These are phyloP conservation scores for Zosterops pallidus DNA, from an alignment of 2,113 vertebrate species.

Conservation along the genomic window DNA sequence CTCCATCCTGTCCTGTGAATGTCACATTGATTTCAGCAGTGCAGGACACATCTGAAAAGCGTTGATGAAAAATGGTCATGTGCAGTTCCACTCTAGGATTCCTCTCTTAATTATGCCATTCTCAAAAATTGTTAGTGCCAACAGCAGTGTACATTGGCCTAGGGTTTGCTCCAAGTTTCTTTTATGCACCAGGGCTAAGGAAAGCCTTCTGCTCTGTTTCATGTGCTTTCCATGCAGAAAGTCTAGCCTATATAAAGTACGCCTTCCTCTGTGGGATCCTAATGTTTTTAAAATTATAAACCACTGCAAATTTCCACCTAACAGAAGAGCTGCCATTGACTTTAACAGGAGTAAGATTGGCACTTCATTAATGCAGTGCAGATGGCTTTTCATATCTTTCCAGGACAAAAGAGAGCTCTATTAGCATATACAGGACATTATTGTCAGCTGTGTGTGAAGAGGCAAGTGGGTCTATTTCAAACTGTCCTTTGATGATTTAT, in stretches of 20 bases:
- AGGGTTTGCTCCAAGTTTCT: background rate
- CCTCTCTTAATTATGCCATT: background rate
- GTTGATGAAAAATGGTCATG: background rate
- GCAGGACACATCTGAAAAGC: background rate
- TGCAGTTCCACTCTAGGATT: background rate
- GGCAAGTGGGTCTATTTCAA: background rate
- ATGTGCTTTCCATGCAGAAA: background rate
- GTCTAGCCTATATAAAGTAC: background rate
- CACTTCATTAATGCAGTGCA: background rate
- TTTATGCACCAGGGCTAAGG: background rate
- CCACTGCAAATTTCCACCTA: background rate
- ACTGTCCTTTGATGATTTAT: background rate
- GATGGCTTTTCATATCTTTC: background rate
- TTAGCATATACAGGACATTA: background rate
- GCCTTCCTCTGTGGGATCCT: background rate
- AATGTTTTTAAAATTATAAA: background rate
- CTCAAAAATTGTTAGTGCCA: background rate
- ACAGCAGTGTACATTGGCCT: background rate
- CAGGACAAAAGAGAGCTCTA: background rate
- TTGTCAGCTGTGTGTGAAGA: background rate
- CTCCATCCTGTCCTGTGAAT: conserved; percentile 40
- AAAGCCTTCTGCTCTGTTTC: background rate
- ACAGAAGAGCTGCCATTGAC: background rate
- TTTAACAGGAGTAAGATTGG: background rate
- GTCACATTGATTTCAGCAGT: conserved; percentile 24